Percentiles rank a stretch among this genome's conserved stretches.
These are phyloP conservation scores for Cottoperca gobio DNA, from an alignment of 2,797 vertebrate genomes.

Conservation along the genomic window DNA sequence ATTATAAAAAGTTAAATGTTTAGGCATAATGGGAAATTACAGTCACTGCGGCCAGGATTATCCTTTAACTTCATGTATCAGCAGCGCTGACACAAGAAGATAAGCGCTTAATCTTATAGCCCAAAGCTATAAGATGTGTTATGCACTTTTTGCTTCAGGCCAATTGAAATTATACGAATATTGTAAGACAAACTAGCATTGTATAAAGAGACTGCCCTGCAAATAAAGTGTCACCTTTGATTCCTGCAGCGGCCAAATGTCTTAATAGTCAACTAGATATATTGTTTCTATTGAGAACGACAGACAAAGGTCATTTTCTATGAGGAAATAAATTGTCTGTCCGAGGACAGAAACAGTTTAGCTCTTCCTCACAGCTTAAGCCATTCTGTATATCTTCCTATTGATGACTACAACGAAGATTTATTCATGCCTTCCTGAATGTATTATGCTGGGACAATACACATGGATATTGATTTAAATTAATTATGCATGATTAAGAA, in stretches of 20 bases:
- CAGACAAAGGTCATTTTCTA: not conserved
- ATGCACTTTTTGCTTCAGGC: constrained; percentile 8
- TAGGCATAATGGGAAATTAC: not conserved
- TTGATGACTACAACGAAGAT: not conserved
- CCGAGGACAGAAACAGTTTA: not conserved
- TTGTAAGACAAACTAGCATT: constrained; percentile 5
- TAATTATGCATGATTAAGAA: not conserved
- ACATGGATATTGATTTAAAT: not conserved
- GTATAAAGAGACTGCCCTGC: not conserved
- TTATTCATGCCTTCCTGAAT: constrained; percentile 3
- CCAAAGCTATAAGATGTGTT: constrained; percentile 10
- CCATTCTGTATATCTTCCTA: not conserved
- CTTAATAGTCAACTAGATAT: not conserved
- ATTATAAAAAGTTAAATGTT: constrained; percentile 13
- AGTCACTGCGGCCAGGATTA: constrained; percentile 5
- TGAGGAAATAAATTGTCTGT: not conserved
- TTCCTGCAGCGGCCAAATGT: not conserved
- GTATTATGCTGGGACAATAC: no score
- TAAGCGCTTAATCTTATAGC: constrained; percentile 27
- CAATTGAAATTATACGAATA: constrained; percentile 17
- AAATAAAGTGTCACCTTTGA: constrained; percentile 11
- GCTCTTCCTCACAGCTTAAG: not conserved
- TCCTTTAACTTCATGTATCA: constrained; percentile 28
- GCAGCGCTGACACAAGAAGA: constrained; percentile 7
- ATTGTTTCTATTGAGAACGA: not conserved